Evolutionary conservation across 2,797 vertebrate genomes (phyloP).

Genomic region (Intellagama lesueurii): DNA sequence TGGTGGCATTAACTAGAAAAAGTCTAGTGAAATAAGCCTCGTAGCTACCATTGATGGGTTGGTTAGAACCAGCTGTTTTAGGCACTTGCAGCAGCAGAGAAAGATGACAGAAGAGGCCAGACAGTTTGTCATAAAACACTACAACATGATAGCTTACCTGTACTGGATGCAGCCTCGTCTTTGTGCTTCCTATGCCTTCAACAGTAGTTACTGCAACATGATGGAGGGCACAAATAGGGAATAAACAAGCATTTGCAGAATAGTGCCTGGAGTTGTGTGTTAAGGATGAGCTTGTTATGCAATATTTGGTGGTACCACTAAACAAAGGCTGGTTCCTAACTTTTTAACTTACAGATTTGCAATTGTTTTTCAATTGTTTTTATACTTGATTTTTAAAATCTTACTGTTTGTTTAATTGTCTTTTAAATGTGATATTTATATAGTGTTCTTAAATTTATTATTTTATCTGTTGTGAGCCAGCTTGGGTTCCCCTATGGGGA

Average conservation of each 20-base stretch:
- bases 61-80: too few relatives aligned
- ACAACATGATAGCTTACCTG: conserved; percentile 77
- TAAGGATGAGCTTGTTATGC: conserved; percentile 69
- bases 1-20: too few relatives aligned
- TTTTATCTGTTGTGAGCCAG: too few relatives aligned
- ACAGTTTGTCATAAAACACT: not conserved
- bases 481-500: too few relatives aligned
- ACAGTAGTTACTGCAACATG: conserved; percentile 87
- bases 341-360: too few relatives aligned
- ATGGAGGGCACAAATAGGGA: conserved; percentile 91
- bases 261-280: conserved; percentile 80
- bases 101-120: not conserved
- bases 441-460: too few relatives aligned
- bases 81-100: not conserved
- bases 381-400: too few relatives aligned
- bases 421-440: too few relatives aligned
- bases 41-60: too few relatives aligned
- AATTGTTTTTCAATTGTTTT: too few relatives aligned
- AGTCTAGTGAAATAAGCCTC: too few relatives aligned
- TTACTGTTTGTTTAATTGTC: too few relatives aligned
- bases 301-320: not conserved
- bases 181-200: conserved; percentile 87
- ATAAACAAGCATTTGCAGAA: conserved; percentile 90
- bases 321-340: not conserved
- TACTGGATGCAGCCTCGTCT: conserved; percentile 84